Percentiles rank a stretch among this genome's conserved stretches.
These are phyloP conservation scores for Spisula solida DNA, from an alignment of 2,888 invertebrate species.

Conservation along the genomic window DNA sequence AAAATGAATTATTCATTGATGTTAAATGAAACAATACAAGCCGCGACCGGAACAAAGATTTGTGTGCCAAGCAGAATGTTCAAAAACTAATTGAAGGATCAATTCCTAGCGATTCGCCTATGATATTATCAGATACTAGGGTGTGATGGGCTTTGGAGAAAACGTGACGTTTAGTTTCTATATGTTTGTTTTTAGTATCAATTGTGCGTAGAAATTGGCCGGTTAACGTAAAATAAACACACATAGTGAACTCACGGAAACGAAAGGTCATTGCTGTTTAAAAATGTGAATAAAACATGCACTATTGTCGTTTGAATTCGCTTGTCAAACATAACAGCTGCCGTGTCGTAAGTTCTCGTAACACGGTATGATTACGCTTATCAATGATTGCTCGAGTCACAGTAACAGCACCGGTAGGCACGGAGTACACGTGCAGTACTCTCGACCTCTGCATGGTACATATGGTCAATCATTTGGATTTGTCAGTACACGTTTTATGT, in stretches of 20 bases:
- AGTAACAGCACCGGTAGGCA: constrained; percentile 12
- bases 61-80: constrained; percentile 45
- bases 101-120: constrained; percentile 18
- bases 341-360: background rate
- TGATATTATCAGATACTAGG: constrained; percentile 31
- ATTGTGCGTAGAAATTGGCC: constrained; percentile 20
- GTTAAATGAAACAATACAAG: constrained; percentile 63
- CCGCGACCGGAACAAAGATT: constrained; percentile 37
- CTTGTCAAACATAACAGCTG: constrained; percentile 15
- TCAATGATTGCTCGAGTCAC: constrained; percentile 3
- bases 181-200: constrained; percentile 1
- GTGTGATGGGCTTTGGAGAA: constrained; percentile 33
- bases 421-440: constrained; percentile 12
- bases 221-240: constrained; percentile 11
- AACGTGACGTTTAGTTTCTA: constrained; percentile 6
- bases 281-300: constrained; percentile 10
- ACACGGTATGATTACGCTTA: background rate
- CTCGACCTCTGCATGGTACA: constrained; percentile 21
- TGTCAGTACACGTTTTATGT: constrained; percentile 19
- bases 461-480: constrained; percentile 14
- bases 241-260: background rate
- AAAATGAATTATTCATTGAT: constrained; percentile 67
- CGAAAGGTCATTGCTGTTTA: background rate
- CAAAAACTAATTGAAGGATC: constrained; percentile 50
- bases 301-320: background rate